A percentile compares a stretch with the other conserved stretches of the same genome.
These are phyloP conservation scores for Drosophila kuntzei DNA, from an alignment of 2,888 invertebrate genomes.

Conservation along the genomic window DNA sequence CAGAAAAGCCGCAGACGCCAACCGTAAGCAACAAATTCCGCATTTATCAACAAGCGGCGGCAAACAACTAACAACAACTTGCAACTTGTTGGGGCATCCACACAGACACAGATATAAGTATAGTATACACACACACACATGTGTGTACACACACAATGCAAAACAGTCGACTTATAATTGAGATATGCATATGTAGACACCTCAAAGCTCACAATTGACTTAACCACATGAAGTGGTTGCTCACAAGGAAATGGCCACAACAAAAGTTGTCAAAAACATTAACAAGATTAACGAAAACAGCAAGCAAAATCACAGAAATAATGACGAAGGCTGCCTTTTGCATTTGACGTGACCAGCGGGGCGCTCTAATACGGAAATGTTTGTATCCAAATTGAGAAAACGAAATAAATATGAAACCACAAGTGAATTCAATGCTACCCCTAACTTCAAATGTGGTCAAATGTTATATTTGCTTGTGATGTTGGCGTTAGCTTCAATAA, in stretches of 20 bases:
- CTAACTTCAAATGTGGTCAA: conserved; percentile 42
- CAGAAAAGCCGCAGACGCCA: conserved; percentile 45
- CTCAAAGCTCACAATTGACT: conserved; percentile 32
- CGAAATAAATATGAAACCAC: conserved; percentile 19
- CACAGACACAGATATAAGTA: neutral
- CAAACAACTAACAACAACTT: conserved; percentile 34
- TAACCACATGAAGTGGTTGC: conserved; percentile 13
- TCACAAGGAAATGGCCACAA: conserved; percentile 34
- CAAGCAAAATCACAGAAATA: conserved; percentile 23
- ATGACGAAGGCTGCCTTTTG: conserved; percentile 24
- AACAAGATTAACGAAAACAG: conserved; percentile 37
- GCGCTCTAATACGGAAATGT: conserved; percentile 57
- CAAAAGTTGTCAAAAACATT: conserved; percentile 36
- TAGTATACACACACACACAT: neutral
- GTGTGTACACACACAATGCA: conserved; percentile 15
- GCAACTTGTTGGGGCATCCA: conserved; percentile 41
- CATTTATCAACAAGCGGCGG: conserved; percentile 53
- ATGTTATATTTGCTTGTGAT: conserved; percentile 39
- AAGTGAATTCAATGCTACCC: conserved; percentile 22
- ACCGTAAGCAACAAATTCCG: conserved; percentile 61
- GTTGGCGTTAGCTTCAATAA: conserved; percentile 39
- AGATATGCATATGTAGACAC: conserved; percentile 45
- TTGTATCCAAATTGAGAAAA: conserved; percentile 25
- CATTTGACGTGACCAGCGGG: conserved; percentile 31
- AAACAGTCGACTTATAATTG: conserved; percentile 44